Evolutionary conservation across 1,140 invertebrate genomes (phyloP), one percentile per base, ranked within the genome.

Genomic region (Pemphigus obesinymphae): DNA sequence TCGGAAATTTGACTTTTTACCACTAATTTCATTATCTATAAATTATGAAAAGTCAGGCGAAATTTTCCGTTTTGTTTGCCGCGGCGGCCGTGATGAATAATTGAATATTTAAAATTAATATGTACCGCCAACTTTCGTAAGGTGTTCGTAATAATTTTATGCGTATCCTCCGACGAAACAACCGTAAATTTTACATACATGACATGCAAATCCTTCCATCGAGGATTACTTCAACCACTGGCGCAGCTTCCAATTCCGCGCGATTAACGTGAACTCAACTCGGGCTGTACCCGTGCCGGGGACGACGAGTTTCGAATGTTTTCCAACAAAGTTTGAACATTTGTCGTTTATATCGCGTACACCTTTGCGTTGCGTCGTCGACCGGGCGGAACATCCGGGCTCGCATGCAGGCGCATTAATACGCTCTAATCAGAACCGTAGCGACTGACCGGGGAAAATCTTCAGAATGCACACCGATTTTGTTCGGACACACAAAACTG

Each of bases 241-340:
- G 40, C 40, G 68, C n/a, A n/a, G 23, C 13, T 8, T 5, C 26
- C 43, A 45, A 45, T 3, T 70, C 23, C 23, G 10, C 15, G 68
- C 23, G 68, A 70, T 70, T 70, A 70, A 70, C 40, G 68, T 45
- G 40, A 37, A 40, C 31, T 43, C 66, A 11, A 26, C 34, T 40
- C 1, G 66, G n/a, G 23, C 43, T 17, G 4, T 43, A 3, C 13
- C 7, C 1, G 68, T n/a, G n/a, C n/a, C 23, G n/a, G n/a, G 37
- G 17, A 70, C 10, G 68, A 70, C 40, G 68, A 29, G 23, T 70
- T 70, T 70, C 40, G 1, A 23, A 70, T 45, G 68, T 70, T 70
- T 70, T 20, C 68, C 40, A 20, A 70, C 68, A 70, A 70, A 70
- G 23, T 70, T 70, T 45, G 37, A 70, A 45, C 40, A 45, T 70